Conservation (phyloP, 1,140 invertebrate species). For the Diachasma alloeum region DNA sequence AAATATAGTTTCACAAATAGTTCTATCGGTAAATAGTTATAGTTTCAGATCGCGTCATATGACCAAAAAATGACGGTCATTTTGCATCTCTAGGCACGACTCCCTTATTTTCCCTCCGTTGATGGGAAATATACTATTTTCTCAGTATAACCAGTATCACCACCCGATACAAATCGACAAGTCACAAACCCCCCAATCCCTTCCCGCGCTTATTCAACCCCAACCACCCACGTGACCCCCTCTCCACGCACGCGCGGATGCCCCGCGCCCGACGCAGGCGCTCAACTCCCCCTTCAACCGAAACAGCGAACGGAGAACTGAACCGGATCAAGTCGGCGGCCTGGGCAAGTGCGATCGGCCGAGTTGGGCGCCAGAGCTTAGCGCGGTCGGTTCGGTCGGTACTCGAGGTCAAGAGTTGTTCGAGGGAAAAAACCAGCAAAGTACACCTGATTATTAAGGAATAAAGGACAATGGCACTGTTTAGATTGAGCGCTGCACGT, state of each 20-base stretch:
- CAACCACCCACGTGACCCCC: neutral
- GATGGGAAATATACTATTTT: too few species aligned
- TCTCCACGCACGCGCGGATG: neutral
- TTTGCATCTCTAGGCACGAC: too few species aligned
- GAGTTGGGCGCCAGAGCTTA: slow-evolving; percentile 56
- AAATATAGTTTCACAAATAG: too few species aligned
- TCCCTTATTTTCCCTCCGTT: too few species aligned
- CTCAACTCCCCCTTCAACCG: neutral
- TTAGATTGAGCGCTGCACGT: slow-evolving; percentile 54
- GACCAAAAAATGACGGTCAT: too few species aligned
- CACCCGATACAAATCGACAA: too few species aligned
- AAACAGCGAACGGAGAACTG: neutral
- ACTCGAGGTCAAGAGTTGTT: slow-evolving; percentile 15
- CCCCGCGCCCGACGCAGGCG: neutral
- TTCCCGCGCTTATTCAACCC: neutral
- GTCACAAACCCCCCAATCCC: neutral
- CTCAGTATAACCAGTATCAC: too few species aligned
- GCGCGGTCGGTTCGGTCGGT: slow-evolving; percentile 46
- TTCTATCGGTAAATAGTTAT: too few species aligned
- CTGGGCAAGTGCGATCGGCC: slow-evolving; percentile 29
- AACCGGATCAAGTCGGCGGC: slow-evolving; percentile 1
- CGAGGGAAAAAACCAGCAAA: slow-evolving; percentile 17
- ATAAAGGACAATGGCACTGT: slow-evolving; percentile 59
- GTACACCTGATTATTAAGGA: slow-evolving; percentile 1
- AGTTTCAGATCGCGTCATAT: too few species aligned